Percentiles rank a stretch among this genome's conserved stretches.
phyloP scores from a whole-genome alignment of 2,888 invertebrate species.

The Andrena fulva region DNA sequence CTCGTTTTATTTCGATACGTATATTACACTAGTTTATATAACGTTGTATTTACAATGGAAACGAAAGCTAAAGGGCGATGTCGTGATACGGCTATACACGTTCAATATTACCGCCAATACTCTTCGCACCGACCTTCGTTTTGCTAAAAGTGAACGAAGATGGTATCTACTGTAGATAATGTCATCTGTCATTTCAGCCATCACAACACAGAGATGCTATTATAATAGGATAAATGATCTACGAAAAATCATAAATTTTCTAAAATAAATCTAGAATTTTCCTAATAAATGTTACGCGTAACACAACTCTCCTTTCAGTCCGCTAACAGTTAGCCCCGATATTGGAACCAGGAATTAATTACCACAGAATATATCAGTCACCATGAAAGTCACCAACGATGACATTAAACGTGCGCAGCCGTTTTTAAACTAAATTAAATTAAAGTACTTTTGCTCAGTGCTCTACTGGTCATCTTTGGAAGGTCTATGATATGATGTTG shows the following conservation, averaged over 20 bases:
- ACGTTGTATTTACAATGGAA: slow-evolving; percentile 75
- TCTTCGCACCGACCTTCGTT: background rate
- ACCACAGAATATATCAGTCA: background rate
- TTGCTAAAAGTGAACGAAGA: too few relatives aligned
- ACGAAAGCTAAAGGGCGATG: slow-evolving; percentile 20
- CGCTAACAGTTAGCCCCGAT: too few relatives aligned
- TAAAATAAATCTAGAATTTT: background rate
- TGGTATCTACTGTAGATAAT: too few relatives aligned
- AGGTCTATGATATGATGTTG: slow-evolving; percentile 22
- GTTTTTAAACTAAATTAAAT: background rate
- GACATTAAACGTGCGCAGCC: background rate
- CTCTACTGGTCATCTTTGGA: slow-evolving; percentile 37
- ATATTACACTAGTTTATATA: slow-evolving; percentile 79
- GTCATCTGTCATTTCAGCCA: too few relatives aligned
- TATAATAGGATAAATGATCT: background rate
- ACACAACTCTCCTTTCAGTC: too few relatives aligned
- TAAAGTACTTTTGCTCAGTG: slow-evolving; percentile 27
- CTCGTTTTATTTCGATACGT: slow-evolving; percentile 78
- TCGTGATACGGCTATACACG: background rate
- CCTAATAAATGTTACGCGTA: background rate
- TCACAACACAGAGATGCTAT: background rate
- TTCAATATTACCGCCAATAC: background rate
- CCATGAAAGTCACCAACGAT: background rate
- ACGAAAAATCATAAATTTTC: background rate
- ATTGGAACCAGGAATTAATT: background rate